Conservation (phyloP, 2,113 vertebrate species). For the Chinchilla lanigera region DNA sequence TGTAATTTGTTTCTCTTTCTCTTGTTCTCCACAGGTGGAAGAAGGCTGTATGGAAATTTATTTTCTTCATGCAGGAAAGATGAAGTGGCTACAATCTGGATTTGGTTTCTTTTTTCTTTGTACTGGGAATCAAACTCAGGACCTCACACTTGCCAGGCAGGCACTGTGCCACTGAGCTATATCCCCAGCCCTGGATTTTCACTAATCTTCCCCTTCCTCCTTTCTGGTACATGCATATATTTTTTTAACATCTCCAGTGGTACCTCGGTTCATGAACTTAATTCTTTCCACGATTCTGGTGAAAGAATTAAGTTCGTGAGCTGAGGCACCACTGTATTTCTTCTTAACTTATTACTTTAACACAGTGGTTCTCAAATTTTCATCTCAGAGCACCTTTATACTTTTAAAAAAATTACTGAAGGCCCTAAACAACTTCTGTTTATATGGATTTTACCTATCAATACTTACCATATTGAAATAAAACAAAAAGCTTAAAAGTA, state of each 20-base stretch:
- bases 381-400: constrained; percentile 15
- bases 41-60: constrained; percentile 14
- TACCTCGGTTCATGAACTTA: not conserved
- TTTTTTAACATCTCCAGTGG: not conserved
- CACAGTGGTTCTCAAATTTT: not conserved
- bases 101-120: too few relatives aligned
- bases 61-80: constrained; percentile 39
- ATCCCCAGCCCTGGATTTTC: constrained; percentile 40
- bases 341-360: not conserved
- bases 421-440: not conserved
- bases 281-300: not conserved
- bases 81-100: not conserved
- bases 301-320: not conserved
- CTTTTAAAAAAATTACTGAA: not conserved
- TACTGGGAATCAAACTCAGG: too few relatives aligned
- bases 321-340: not conserved
- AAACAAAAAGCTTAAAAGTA: not conserved
- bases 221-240: not conserved
- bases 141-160: too few relatives aligned
- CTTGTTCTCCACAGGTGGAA: not conserved
- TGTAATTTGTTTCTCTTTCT: constrained; percentile 10
- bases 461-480: constrained; percentile 38
- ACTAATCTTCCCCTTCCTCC: not conserved
- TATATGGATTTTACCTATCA: constrained; percentile 11
- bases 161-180: too few relatives aligned